A percentile compares a stretch with the other conserved stretches of the same genome.
Conservation (phyloP, 2,113 vertebrate species). For the Hemicordylus capensis region DNA sequence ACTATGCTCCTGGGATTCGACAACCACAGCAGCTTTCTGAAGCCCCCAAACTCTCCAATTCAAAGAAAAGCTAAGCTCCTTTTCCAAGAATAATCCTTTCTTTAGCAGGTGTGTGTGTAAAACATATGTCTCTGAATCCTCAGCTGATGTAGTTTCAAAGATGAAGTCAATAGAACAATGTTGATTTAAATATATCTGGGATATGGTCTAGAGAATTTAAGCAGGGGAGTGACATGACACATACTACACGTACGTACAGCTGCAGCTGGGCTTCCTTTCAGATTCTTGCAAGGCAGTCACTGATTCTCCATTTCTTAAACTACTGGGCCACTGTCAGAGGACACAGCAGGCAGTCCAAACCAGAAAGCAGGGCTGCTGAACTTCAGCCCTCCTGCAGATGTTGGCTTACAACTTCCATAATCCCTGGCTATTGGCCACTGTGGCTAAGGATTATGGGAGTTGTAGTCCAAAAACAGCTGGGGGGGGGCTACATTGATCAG, state of each 20-base stretch:
- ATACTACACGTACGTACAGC: background rate
- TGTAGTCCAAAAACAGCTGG: too few relatives aligned
- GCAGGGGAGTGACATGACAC: background rate
- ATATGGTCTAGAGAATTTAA: background rate
- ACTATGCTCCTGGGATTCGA: conserved; percentile 26
- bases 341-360: background rate
- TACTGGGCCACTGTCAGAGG: background rate
- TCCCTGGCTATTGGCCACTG: too few relatives aligned
- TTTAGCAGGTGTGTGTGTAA: background rate
- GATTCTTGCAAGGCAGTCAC: background rate
- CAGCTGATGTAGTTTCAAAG: conserved; percentile 15
- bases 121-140: conserved; percentile 1
- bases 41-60: conserved; percentile 24
- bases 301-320: background rate
- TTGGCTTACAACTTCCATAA: too few relatives aligned
- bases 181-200: background rate
- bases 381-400: too few relatives aligned
- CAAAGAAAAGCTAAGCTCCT: conserved; percentile 26
- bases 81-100: background rate
- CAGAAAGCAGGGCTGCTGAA: too few relatives aligned
- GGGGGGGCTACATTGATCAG: too few relatives aligned
- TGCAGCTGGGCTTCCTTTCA: background rate
- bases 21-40: conserved; percentile 13
- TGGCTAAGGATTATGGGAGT: too few relatives aligned
- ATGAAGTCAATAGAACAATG: conserved; percentile 2